Conservation (phyloP, 1,140 invertebrate species). For the Drosophila burlai region DNA sequence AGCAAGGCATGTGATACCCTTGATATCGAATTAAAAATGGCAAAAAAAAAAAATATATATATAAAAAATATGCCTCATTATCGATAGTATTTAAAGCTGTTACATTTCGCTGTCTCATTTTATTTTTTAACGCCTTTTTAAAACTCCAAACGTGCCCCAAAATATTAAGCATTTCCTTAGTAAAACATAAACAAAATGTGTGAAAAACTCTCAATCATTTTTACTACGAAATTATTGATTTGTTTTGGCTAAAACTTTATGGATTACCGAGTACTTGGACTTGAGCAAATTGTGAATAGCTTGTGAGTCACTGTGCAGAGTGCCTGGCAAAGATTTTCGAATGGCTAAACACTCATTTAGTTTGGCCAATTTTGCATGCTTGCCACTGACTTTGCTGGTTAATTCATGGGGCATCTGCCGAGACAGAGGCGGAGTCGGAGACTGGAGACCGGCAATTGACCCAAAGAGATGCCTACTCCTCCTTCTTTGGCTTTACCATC, state of each 20-base stretch:
- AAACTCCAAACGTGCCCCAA: not conserved
- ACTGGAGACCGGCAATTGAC: constrained; percentile 15
- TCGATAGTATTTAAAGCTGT: not conserved
- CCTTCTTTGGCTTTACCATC: not conserved
- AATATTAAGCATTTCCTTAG: not conserved
- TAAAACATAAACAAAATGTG: not conserved
- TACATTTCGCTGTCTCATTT: not conserved
- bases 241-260: constrained; percentile 5
- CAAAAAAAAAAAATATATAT: not conserved
- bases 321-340: constrained; percentile 7
- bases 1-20: constrained; percentile 4
- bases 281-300: not conserved
- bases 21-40: not conserved
- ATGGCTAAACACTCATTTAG: constrained; percentile 24
- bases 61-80: not conserved
- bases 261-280: not conserved
- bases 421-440: not conserved
- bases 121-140: not conserved
- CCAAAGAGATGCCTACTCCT: constrained; percentile 25
- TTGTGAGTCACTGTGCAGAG: constrained; percentile 18
- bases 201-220: not conserved
- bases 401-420: constrained; percentile 9
- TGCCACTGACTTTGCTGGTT: constrained; percentile 3
- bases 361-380: constrained; percentile 34
- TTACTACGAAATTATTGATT: constrained; percentile 4